Evolutionary conservation across 2,797 vertebrate species (phyloP), one percentile per base, ranked within the genome.

Genomic region (Tokudaia muenninki): DNA sequence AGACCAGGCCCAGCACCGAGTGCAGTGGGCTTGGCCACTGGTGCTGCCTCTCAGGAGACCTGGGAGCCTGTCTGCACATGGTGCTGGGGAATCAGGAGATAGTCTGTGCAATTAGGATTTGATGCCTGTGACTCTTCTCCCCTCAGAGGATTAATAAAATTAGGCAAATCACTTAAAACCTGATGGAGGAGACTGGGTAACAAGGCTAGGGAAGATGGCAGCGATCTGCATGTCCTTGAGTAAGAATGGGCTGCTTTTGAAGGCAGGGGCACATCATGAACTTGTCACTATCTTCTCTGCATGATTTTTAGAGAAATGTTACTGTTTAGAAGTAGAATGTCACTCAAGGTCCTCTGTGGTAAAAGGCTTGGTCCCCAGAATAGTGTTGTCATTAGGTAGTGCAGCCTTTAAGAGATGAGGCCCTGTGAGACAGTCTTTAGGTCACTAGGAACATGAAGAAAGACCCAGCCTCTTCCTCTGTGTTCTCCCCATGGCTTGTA

Each of bases 1-100:
- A 41, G n/a, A 7, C 55, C 22, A 3, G 34, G 26, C 24, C 55
- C 75, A 1, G 3, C 1, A 22, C 6, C 26, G 26, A 44, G n/a
- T 1, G 0, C 19, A 8, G 14, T 8, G 59, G 22, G 21, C n/a
- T 44, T 1, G 2, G 74, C 21, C 26, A 5, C 7, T 7, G 2
- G 10, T 70, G 44, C 50, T 3, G 31, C 22, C 37, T 6, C 3
- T 24, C 3, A 11, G 1, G 29, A 79, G 44, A 12, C 63, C 89
- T 16, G 1, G 67, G 6, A 82, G 5, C 41, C 55, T 31, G 37
- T 12, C n/a, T 12, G 87, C 17, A 21, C 4, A 0, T 17, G 1
- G 37, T n/a, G 21, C 1, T 57, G 87, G 22, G 70, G 34, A 17
- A 8, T 44, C 12, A 74, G 44, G 0, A 14, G 7, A 8, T 1